A percentile compares a stretch with the other conserved stretches of the same genome.
Evolutionary conservation across 2,113 vertebrate species (phyloP).

Genomic region (Ceyx margarethae): DNA sequence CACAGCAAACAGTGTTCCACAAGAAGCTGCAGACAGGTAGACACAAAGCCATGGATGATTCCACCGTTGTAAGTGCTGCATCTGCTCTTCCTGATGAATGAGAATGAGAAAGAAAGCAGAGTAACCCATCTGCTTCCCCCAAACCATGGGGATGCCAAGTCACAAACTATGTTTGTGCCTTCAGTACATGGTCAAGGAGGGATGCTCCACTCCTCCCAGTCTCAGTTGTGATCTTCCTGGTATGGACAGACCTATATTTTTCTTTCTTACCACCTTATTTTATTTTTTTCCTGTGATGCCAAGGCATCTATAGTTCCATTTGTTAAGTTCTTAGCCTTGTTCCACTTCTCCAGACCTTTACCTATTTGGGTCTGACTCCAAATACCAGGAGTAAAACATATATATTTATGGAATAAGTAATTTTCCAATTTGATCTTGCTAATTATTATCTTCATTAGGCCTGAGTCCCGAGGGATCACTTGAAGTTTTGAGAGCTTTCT

Average conservation of each 20-base stretch:
- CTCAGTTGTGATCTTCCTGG: neutral
- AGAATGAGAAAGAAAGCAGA: neutral
- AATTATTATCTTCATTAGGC: conserved; percentile 61
- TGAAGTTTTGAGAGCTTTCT: conserved; percentile 47
- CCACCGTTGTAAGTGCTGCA: neutral
- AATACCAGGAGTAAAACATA: neutral
- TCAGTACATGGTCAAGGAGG: neutral
- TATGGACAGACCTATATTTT: neutral
- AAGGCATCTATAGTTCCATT: neutral
- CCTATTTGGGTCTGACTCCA: neutral
- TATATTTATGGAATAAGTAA: conserved; percentile 43
- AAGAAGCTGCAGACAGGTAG: neutral
- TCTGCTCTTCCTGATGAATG: neutral
- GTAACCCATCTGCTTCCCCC: neutral
- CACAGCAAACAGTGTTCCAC: neutral
- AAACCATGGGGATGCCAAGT: neutral
- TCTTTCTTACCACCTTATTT: neutral
- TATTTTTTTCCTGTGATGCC: neutral
- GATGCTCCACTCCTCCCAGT: neutral
- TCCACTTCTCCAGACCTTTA: conserved; percentile 30
- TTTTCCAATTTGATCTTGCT: conserved; percentile 52
- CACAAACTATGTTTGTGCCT: neutral
- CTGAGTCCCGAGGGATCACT: neutral
- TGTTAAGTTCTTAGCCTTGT: neutral
- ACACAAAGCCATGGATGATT: neutral